phyloP scores from a whole-genome alignment of 37 sponge, comb jelly and placozoan species.

The Hormiphora californensis region DNA sequence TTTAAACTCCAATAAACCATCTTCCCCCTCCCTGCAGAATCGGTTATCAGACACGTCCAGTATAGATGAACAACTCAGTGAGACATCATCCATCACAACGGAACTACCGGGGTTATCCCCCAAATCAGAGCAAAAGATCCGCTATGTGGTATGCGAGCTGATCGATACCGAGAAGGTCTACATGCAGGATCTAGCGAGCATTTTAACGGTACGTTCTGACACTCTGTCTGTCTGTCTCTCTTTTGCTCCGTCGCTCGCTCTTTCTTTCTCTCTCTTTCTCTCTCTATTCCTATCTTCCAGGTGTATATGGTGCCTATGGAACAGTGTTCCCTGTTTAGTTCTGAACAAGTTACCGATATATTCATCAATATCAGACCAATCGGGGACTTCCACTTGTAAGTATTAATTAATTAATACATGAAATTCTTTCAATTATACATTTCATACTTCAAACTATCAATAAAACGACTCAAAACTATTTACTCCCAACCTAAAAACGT shows the following conservation, averaged over 20 bases:
- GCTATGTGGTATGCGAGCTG: conserved; percentile 25
- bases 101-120: neutral
- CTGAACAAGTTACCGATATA: conserved; percentile 12
- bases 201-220: neutral
- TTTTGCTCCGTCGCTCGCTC: too few relatives aligned
- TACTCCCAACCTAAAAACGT: too few relatives aligned
- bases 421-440: too few relatives aligned
- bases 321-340: neutral
- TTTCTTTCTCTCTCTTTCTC: neutral
- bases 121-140: neutral
- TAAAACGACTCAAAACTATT: too few relatives aligned
- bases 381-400: conserved; percentile 51
- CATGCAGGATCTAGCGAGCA: conserved; percentile 43
- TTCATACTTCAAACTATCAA: too few relatives aligned
- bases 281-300: neutral
- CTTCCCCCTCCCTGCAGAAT: too few relatives aligned
- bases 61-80: neutral
- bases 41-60: conserved; percentile 49
- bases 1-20: too few relatives aligned
- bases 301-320: conserved; percentile 48
- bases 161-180: conserved; percentile 33
- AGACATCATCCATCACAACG: neutral
- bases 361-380: conserved; percentile 49
- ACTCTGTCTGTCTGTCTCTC: neutral
- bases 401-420: too few relatives aligned